Base-by-base conservation (phyloP, 2,797 vertebrate species). In the Tenualosa thibaudeaui region DNA sequence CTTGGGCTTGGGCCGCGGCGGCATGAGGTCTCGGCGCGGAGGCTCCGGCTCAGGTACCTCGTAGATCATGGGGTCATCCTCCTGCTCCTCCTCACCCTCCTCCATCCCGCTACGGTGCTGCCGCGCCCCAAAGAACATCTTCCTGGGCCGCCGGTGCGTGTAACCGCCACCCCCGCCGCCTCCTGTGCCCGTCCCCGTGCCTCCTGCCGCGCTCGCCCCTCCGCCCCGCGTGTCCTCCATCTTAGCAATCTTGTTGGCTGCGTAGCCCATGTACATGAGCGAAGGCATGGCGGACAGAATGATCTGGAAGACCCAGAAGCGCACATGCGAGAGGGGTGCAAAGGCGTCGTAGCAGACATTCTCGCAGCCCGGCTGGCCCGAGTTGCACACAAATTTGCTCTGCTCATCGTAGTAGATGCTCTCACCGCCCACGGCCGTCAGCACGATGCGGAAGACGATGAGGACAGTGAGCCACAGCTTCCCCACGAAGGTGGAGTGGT, bases 241-340 rank as follows among this genome's bases (percentile, higher is more conserved):
- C 13, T 96, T 96, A 87, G 98, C 97, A 3, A 99, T 99, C 90
- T 98, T 99, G 84, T 99, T 98, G 84, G 98, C 95, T 0, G 98
- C 98, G 0, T 98, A 99, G 87, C 98, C 98, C 87, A 99, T 94
- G 89, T 99, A 99, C 92, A 99, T 97, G 82, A 99, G 96, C 0
- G 98, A 99, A 0, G 98, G 98, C 12, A 97, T 97, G 5, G 98
- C 96, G 60, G 99, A 96, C 10, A 99, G 90, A 82, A 99, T 99
- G 92, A 99, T 98, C 95, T 99, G 98, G 91, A 99, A 99, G 9
- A 99, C 97, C 98, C 98, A 99, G 91, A 99, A 99, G 81, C 98
- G 96, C 50, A 99, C 97, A 0, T 99, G 98, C 0, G 98, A 99
- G 0, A 99, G 95, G 0, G 98, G 98, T 0, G 98, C 98, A 0